A percentile compares a stretch with the other conserved stretches of the same genome.
These are phyloP conservation scores for Cyclopterus lumpus DNA, from an alignment of 2,797 vertebrate genomes.

Conservation along the genomic window DNA sequence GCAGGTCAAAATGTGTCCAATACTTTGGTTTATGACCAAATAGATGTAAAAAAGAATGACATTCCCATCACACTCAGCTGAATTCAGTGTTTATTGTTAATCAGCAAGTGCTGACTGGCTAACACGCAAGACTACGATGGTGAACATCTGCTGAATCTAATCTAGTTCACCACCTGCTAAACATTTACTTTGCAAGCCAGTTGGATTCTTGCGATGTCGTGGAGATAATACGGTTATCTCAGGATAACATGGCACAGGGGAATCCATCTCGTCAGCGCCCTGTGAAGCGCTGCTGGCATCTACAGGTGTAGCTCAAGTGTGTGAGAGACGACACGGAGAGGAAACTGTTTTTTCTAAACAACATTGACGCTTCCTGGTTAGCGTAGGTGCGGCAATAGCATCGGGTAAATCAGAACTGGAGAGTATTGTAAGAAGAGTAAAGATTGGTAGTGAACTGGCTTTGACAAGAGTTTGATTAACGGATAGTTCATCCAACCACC, in stretches of 20 bases:
- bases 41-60: background rate
- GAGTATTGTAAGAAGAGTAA: too few species aligned
- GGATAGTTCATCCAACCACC: too few species aligned
- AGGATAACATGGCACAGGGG: background rate
- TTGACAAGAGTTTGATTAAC: too few species aligned
- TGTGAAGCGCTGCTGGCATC: background rate
- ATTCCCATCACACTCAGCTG: background rate
- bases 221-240: background rate
- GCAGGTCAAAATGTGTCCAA: too few species aligned
- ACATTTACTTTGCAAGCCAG: background rate
- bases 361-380: background rate
- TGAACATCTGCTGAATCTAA: constrained; percentile 11
- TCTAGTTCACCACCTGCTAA: background rate
- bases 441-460: too few species aligned
- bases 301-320: background rate
- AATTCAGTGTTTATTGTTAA: background rate
- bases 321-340: background rate
- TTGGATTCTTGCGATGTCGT: background rate
- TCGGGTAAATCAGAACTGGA: background rate
- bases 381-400: background rate
- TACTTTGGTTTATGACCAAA: too few species aligned
- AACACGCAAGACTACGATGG: background rate
- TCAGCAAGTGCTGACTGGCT: constrained; percentile 2
- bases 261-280: background rate
- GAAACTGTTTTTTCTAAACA: background rate